A percentile compares a stretch with the other conserved stretches of the same genome.
Evolutionary conservation across 2,797 vertebrate species (phyloP).

Genomic region (Enteromius radiatus): DNA sequence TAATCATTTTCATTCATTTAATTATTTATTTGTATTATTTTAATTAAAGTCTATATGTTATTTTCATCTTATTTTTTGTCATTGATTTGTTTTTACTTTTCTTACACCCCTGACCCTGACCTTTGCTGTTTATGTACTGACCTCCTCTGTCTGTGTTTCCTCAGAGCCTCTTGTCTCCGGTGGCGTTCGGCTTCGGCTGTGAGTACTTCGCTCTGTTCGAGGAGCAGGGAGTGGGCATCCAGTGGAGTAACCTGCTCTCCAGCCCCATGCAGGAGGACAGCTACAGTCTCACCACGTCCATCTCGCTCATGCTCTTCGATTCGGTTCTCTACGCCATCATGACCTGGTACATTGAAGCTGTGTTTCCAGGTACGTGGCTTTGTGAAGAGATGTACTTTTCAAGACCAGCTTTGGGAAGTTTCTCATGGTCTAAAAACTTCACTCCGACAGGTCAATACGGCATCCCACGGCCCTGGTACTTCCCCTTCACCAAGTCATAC

Average conservation of each 20-base stretch:
- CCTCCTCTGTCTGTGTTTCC: constrained; percentile 17
- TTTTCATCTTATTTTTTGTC: neutral
- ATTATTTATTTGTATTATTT: neutral
- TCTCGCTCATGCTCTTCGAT: constrained; percentile 93
- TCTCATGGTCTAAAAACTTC: neutral
- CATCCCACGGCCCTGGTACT: constrained; percentile 96
- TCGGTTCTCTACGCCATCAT: constrained; percentile 88
- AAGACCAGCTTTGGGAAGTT: neutral
- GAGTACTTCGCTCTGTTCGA: constrained; percentile 96
- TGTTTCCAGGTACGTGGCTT: constrained; percentile 88
- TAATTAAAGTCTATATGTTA: neutral
- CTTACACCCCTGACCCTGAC: neutral
- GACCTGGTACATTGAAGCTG: constrained; percentile 98
- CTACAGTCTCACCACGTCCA: constrained; percentile 92
- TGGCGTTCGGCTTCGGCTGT: constrained; percentile 96
- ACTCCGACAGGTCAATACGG: constrained; percentile 88
- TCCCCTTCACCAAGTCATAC: constrained; percentile 92
- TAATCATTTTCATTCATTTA: neutral
- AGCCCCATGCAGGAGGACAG: constrained; percentile 90
- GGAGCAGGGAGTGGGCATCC: constrained; percentile 95
- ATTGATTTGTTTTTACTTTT: neutral
- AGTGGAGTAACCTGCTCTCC: constrained; percentile 93
- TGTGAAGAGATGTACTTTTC: neutral
- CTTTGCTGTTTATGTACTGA: neutral
- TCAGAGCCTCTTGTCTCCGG: constrained; percentile 94